These are phyloP conservation scores for Illadopsis cleaveri DNA, from an alignment of 2,113 vertebrate species.

Conservation along the genomic window DNA sequence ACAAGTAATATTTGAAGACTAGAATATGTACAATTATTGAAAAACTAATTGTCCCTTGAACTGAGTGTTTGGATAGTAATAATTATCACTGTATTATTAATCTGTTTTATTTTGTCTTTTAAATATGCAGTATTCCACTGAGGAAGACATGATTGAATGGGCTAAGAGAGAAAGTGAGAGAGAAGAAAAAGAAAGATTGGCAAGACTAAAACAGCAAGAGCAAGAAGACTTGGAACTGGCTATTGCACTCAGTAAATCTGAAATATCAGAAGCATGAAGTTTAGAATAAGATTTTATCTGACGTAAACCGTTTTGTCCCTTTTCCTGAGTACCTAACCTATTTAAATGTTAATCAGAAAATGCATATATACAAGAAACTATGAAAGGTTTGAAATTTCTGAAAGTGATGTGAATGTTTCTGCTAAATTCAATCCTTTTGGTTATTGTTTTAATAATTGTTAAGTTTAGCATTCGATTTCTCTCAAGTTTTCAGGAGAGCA, in stretches of 20 bases:
- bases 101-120: slow-evolving; percentile 61
- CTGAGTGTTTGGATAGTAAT: neutral
- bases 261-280: slow-evolving; percentile 90
- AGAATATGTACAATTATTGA: neutral
- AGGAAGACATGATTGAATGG: slow-evolving; percentile 99
- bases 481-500: slow-evolving; percentile 13
- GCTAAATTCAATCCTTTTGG: slow-evolving; percentile 45
- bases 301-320: slow-evolving; percentile 47
- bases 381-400: slow-evolving; percentile 66
- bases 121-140: slow-evolving; percentile 90
- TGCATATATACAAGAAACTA: slow-evolving; percentile 69
- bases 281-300: slow-evolving; percentile 34
- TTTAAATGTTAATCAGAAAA: slow-evolving; percentile 72
- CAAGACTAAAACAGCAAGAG: slow-evolving; percentile 93
- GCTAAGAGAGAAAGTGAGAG: slow-evolving; percentile 97
- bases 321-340: slow-evolving; percentile 64
- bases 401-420: slow-evolving; percentile 66
- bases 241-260: slow-evolving; percentile 98
- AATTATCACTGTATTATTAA: neutral
- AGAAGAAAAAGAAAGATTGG: slow-evolving; percentile 93
- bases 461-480: slow-evolving; percentile 19
- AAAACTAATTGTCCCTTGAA: neutral
- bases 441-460: slow-evolving; percentile 25
- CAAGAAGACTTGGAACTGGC: slow-evolving; percentile 98
- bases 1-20: neutral